Evolutionary conservation across 2,888 invertebrate genomes (phyloP), one percentile per base, ranked within the genome.

Genomic region (Platycheirus albimanus): DNA sequence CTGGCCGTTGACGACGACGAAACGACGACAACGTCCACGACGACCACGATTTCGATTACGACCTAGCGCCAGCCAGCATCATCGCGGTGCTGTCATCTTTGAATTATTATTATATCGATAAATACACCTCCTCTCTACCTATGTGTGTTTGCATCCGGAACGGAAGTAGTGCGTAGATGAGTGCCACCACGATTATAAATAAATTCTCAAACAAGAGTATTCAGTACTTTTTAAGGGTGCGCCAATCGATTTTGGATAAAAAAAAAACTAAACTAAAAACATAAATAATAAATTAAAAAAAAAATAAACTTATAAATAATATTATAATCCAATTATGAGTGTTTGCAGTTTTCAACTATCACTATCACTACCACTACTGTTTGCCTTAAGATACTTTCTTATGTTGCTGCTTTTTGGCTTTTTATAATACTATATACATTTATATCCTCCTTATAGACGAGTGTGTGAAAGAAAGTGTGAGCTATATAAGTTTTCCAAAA

Each of bases 181-280:
- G 80, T 84, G 79, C 84, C 61, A 84, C 80, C 4, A 80, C 84
- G 58, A 79, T 79, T 70, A 84, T 84, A 54, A 79, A 79, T 75
- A 85, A 85, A 67, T 85, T 81, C 70, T 85, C 80, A 41, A 85
- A 85, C 58, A 81, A 77, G 64, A 85, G 84, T 72, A 81, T 81
- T 80, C 80, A 81, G 72, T 85, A 85, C 76, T 85, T 85, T 76
- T 76, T 85, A 67, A 76, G 84, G 84, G 81, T 81, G 84, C 76
- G 84, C 76, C 81, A 81, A 81, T 81, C 81, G 77, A 81, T 81
- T 81, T 81, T 77, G 81, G 66, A 76, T 72, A 67, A 8, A 24
- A 24, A 78, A n/a, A n/a, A n/a, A n/a, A n/a, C n/a, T n/a, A n/a
- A 38, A 63, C 38, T 38, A 71, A 66, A 28, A 28, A 41, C 13